Evolutionary conservation across 1,140 invertebrate species (phyloP).

Genomic region (Drosophila nasuta): DNA sequence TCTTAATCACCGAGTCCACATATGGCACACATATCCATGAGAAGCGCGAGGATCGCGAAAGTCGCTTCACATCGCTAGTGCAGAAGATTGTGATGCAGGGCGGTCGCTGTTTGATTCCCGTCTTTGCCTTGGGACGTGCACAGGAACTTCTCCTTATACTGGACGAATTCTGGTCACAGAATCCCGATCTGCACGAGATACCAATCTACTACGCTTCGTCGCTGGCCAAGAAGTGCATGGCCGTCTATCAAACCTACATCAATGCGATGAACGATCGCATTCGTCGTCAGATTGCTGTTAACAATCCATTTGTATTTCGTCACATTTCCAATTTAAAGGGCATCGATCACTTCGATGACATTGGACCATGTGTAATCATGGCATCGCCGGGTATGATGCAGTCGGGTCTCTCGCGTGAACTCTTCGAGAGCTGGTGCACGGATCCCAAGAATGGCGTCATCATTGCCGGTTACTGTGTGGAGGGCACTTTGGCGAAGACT

Average conservation of each 20-base stretch:
- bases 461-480: conserved; percentile 99
- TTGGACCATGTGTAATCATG: conserved; percentile 99
- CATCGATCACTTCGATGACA: conserved; percentile 99
- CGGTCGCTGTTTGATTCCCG: conserved; percentile 98
- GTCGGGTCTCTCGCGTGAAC: conserved; percentile 97
- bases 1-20: conserved; percentile 99
- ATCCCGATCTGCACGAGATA: conserved; percentile 99
- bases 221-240: conserved; percentile 99
- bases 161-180: conserved; percentile 99
- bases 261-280: conserved; percentile 99
- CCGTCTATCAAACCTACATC: conserved; percentile 99
- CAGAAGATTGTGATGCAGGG: conserved; percentile 98
- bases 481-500: conserved; percentile 98
- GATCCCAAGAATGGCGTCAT: conserved; percentile 99
- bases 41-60: conserved; percentile 97
- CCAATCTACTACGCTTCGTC: conserved; percentile 99
- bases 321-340: conserved; percentile 99
- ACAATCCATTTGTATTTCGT: conserved; percentile 99
- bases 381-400: conserved; percentile 99
- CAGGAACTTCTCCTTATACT: conserved; percentile 98
- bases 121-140: conserved; percentile 98
- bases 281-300: conserved; percentile 97
- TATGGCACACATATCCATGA: conserved; percentile 99
- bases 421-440: conserved; percentile 99
- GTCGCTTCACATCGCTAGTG: conserved; percentile 96